Evolutionary conservation across 92 coral and sea anemone genomes (phyloP).

Genomic region (Nematostella vectensis): DNA sequence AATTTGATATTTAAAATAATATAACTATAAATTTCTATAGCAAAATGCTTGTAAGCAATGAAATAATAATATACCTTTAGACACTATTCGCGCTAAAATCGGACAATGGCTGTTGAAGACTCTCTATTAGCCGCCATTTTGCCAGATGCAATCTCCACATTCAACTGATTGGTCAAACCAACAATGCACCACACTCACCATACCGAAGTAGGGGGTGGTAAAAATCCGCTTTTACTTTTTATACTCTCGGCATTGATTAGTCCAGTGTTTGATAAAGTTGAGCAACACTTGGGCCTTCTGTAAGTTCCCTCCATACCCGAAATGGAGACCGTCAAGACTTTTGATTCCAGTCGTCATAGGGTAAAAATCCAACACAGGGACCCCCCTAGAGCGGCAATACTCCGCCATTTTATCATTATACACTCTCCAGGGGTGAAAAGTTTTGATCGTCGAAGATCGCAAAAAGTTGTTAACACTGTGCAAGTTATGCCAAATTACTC

Average conservation of each 20-base stretch:
- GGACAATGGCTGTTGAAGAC: no score
- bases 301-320: conserved; percentile 46
- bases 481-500: conserved; percentile 39
- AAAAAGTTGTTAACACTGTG: conserved; percentile 48
- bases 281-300: conserved; percentile 48
- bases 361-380: conserved; percentile 33
- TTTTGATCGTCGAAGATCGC: conserved; percentile 14
- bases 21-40: no score
- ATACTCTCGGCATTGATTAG: not conserved
- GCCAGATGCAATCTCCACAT: no score
- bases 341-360: conserved; percentile 28
- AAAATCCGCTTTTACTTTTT: no score
- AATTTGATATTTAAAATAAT: no score
- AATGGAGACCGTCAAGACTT: conserved; percentile 47
- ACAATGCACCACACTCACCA: no score
- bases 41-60: no score
- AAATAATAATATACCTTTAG: no score
- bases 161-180: no score
- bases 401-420: conserved; percentile 36
- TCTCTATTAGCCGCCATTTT: no score
- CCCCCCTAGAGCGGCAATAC: conserved; percentile 25
- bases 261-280: conserved; percentile 32
- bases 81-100: no score
- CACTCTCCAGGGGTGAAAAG: conserved; percentile 15
- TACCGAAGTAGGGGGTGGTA: no score